phyloP scores from a whole-genome alignment of 2,888 invertebrate species.

The Ceriagrion tenellum region DNA sequence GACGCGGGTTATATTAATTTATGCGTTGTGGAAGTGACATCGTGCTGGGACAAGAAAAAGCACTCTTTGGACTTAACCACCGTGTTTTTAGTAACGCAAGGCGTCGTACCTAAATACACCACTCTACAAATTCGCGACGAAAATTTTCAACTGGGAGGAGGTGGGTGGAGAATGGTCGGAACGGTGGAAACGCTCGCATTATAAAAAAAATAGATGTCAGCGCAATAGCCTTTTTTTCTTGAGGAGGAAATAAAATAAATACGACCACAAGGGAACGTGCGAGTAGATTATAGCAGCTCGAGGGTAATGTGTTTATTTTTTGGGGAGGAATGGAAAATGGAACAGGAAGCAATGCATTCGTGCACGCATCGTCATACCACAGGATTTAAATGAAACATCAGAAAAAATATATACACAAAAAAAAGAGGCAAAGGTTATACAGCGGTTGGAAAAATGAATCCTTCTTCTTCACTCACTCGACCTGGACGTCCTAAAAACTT shows the following conservation, averaged over 20 bases:
- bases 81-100: not conserved
- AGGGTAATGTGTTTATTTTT: not conserved
- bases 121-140: not conserved
- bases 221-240: not conserved
- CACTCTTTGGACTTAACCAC: not conserved
- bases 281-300: not conserved
- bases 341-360: not conserved
- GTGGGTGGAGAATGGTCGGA: too few relatives aligned
- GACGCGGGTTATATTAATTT: not conserved
- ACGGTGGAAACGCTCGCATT: not conserved
- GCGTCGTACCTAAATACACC: not conserved
- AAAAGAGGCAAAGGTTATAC: not conserved
- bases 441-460: not conserved
- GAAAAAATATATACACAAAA: not conserved
- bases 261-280: not conserved
- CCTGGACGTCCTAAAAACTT: slow-evolving; percentile 12
- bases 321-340: not conserved
- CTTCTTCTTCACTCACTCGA: not conserved
- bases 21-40: not conserved
- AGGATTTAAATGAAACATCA: not conserved
- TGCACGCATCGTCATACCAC: not conserved
- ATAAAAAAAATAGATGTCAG: not conserved
- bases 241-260: not conserved
- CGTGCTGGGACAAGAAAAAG: not conserved
- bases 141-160: not conserved